These are phyloP conservation scores for Tyria jacobaeae DNA, from an alignment of 2,888 invertebrate genomes.

Conservation along the genomic window DNA sequence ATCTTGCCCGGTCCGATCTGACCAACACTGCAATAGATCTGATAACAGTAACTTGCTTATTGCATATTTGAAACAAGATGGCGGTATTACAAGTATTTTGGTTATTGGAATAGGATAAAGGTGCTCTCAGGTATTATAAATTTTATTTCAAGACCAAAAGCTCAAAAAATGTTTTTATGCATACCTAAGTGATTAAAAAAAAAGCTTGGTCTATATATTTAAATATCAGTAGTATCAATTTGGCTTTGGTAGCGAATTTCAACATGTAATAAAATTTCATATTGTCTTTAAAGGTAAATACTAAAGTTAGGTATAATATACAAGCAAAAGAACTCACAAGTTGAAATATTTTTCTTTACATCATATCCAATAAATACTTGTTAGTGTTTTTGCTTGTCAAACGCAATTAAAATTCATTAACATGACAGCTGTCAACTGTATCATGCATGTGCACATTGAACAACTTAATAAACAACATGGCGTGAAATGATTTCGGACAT, in stretches of 20 bases:
- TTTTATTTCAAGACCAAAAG: too few relatives aligned
- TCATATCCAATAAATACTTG: background rate
- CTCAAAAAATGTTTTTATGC: background rate
- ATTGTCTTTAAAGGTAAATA: background rate
- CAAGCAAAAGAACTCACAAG: too few relatives aligned
- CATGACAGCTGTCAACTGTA: constrained; percentile 14
- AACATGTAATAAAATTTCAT: background rate
- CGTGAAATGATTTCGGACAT: background rate
- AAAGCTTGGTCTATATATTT: background rate
- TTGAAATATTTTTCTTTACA: background rate
- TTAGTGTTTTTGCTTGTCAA: constrained; percentile 1
- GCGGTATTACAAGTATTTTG: constrained; percentile 5
- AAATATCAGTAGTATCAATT: background rate
- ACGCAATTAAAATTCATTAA: constrained; percentile 10
- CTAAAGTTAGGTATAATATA: background rate
- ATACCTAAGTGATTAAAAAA: background rate
- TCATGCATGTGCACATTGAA: constrained; percentile 7
- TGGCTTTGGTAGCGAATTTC: background rate
- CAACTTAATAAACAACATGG: background rate
- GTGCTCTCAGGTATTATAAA: too few relatives aligned
- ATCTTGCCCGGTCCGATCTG: constrained; percentile 38
- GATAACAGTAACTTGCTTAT: constrained; percentile 40
- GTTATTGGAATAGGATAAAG: background rate
- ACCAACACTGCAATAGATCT: constrained; percentile 43
- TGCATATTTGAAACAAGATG: constrained; percentile 20